A percentile compares a stretch with the other conserved stretches of the same genome.
Evolutionary conservation across 2,113 vertebrate species (phyloP).

Genomic region (Pholis gunnellus): DNA sequence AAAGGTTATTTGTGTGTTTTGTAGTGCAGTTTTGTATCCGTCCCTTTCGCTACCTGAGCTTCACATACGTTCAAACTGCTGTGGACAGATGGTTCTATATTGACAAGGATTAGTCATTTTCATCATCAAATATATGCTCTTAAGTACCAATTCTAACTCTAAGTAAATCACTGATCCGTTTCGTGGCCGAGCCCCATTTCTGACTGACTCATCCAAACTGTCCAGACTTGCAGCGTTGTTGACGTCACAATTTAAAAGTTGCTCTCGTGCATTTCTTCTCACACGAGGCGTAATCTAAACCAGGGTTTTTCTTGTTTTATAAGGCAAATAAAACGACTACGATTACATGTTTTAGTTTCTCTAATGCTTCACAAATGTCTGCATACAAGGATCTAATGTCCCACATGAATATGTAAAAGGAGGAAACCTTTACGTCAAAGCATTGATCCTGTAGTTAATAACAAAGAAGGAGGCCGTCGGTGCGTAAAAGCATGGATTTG

Average conservation of each 20-base stretch:
- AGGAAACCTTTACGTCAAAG: not conserved
- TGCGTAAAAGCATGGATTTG: not conserved
- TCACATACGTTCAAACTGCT: not conserved
- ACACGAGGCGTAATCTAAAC: not conserved
- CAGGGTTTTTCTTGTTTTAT: not conserved
- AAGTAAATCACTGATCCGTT: too few species aligned
- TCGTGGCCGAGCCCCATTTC: not conserved
- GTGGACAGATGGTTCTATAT: not conserved
- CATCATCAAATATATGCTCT: not conserved
- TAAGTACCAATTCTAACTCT: not conserved
- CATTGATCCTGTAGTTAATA: not conserved
- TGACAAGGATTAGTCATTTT: not conserved
- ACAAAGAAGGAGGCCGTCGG: not conserved
- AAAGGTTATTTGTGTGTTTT: not conserved
- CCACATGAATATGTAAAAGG: not conserved
- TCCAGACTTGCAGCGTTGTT: conserved; percentile 2
- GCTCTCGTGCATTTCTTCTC: not conserved
- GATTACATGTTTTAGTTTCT: not conserved
- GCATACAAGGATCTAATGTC: not conserved
- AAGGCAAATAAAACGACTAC: not conserved
- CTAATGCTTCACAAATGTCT: not conserved
- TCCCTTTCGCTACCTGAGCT: not conserved
- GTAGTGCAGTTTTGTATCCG: not conserved
- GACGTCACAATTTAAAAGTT: not conserved
- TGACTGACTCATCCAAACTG: not conserved